Evolutionary conservation across 64 coral and sea anemone genomes (phyloP).

Genomic region (Stichodactyla helianthus): DNA sequence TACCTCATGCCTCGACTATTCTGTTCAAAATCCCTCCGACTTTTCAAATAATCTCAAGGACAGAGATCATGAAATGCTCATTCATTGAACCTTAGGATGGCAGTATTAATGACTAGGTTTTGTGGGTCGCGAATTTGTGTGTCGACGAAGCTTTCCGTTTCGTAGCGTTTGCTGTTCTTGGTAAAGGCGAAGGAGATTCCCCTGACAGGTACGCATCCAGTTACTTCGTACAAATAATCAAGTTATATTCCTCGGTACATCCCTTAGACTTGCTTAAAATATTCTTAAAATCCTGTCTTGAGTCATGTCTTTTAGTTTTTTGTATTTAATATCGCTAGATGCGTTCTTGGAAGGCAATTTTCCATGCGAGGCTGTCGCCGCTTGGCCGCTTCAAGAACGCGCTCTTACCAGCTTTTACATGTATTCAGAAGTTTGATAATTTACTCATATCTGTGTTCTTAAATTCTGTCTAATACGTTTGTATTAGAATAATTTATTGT

Average conservation of each 20-base stretch:
- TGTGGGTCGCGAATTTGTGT: neutral
- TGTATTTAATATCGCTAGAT: neutral
- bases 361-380: neutral
- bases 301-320: neutral
- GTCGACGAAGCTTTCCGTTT: neutral
- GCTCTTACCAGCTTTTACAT: neutral
- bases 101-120: neutral
- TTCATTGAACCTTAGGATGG: neutral
- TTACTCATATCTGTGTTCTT: too few species aligned
- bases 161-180: neutral
- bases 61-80: neutral
- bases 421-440: too few species aligned
- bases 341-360: neutral
- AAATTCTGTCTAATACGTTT: too few species aligned
- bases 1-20: conserved; percentile 1
- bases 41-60: neutral
- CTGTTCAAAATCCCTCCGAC: neutral
- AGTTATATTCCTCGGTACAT: neutral
- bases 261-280: neutral
- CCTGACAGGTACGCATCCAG: neutral
- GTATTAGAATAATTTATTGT: too few species aligned
- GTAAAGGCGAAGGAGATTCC: conserved; percentile 21
- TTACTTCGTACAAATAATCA: neutral
- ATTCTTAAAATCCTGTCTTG: neutral
- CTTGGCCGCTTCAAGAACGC: neutral